Base-by-base conservation (phyloP, 1,140 invertebrate genomes). In the Apolygus lucorum region DNA sequence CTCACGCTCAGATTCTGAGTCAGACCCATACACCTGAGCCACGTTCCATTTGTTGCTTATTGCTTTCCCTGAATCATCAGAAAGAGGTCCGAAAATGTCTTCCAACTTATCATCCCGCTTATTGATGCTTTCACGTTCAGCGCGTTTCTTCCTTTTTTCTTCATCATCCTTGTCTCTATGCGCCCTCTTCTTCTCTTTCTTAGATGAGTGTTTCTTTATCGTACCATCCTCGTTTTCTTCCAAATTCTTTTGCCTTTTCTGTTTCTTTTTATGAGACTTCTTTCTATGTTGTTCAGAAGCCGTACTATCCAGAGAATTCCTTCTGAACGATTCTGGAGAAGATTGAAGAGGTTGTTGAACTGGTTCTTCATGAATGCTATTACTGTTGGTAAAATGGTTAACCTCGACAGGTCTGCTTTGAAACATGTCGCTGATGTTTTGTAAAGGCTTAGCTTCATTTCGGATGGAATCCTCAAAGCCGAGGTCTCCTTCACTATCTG, bases 61-160 rank as follows among this genome's bases (percentile, higher is more conserved):
- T 75, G 74, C 63, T 75, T 77, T 76, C 0, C 79, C 78, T 13
- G 77, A 78, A 70, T 92, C 88, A 76, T 93, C 91, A 0, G 91
- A 92, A 28, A 93, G 80, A 0, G 90, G 88, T 1, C 90, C 91
- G 78, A 93, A 93, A 68, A 93, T 92, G 74, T 91, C 90, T 78
- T 92, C 89, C 88, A 92, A 90, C 76, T 90, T 87, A 52, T 89
- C 88, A 67, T 88, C 87, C 68, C 84, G 82, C 76, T 85, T 86
- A 64, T 52, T 73, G 11, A 70, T 62, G 27, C 62, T 75, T 63
- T 73, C 73, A 42, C 72, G 54, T 22, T 72, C 68, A 28, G 64
- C 73, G 54, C 72, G 74, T 68, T 76, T 76, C 52, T 76, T 76
- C 87, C 84, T 68, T 85, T 86, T 71, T 70, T 87, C 86, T 73